phyloP scores from a whole-genome alignment of 1,140 invertebrate genomes.

The Amyelois transitella region DNA sequence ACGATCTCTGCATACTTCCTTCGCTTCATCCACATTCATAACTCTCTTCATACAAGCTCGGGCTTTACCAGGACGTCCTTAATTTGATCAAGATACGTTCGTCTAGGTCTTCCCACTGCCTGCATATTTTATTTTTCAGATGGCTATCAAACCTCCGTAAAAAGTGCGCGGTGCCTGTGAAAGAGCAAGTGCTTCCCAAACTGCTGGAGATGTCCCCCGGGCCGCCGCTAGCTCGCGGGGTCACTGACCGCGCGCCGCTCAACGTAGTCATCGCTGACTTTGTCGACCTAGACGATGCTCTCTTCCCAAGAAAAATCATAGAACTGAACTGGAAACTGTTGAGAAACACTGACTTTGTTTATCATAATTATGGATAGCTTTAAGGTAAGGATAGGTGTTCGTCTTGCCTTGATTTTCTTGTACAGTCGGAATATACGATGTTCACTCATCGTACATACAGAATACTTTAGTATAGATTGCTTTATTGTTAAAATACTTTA shows the following conservation, averaged over 20 bases:
- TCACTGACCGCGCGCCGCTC: slow-evolving; percentile 36
- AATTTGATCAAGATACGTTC: too few relatives aligned
- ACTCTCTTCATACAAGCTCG: too few relatives aligned
- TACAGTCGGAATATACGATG: too few relatives aligned
- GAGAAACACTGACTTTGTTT: slow-evolving; percentile 33
- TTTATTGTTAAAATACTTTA: too few relatives aligned
- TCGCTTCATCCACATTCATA: too few relatives aligned
- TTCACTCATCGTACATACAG: too few relatives aligned
- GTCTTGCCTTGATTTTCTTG: too few relatives aligned
- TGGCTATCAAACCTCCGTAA: slow-evolving; percentile 58
- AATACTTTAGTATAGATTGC: too few relatives aligned
- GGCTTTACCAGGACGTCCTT: too few relatives aligned
- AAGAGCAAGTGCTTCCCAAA: slow-evolving; percentile 73
- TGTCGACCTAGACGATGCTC: slow-evolving; percentile 72
- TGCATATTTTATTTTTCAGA: slow-evolving; percentile 52
- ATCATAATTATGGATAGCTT: slow-evolving; percentile 35
- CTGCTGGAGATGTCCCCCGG: slow-evolving; percentile 73
- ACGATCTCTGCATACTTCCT: too few relatives aligned
- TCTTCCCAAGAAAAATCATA: slow-evolving; percentile 76
- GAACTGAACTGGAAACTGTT: slow-evolving; percentile 74
- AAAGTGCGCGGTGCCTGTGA: slow-evolving; percentile 74
- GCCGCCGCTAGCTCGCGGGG: slow-evolving; percentile 27
- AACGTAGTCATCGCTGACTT: slow-evolving; percentile 80
- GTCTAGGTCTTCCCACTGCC: too few relatives aligned
- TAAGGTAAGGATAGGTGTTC: too few relatives aligned